Conservation (phyloP, 2,888 invertebrate genomes). For the Timema cristinae region DNA sequence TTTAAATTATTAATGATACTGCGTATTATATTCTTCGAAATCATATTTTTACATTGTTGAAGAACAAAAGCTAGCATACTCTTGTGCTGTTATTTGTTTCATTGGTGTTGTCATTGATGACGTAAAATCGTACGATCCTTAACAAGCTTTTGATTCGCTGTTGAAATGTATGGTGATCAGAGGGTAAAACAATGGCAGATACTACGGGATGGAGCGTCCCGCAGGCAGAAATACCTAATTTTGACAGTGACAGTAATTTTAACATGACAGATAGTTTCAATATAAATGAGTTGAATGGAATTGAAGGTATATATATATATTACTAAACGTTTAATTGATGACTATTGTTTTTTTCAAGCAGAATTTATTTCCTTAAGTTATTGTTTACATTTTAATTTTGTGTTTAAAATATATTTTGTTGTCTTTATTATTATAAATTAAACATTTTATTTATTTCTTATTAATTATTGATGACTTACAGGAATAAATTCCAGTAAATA, state of each 20-base stretch:
- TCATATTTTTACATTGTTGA: too few relatives aligned
- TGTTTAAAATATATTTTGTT: background rate
- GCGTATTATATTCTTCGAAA: too few relatives aligned
- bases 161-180: slow-evolving; percentile 41
- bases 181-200: slow-evolving; percentile 41
- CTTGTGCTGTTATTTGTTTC: too few relatives aligned
- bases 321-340: slow-evolving; percentile 18
- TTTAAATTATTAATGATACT: too few relatives aligned
- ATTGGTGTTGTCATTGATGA: slow-evolving; percentile 38
- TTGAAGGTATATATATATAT: slow-evolving; percentile 56
- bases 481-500: background rate
- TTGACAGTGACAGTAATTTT: slow-evolving; percentile 47
- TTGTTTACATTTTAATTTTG: slow-evolving; percentile 7
- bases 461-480: background rate
- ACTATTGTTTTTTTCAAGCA: background rate
- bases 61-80: too few relatives aligned
- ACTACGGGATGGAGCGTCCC: slow-evolving; percentile 37
- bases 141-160: slow-evolving; percentile 54
- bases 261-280: slow-evolving; percentile 56
- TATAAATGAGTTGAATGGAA: slow-evolving; percentile 62
- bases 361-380: slow-evolving; percentile 8
- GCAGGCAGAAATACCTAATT: slow-evolving; percentile 43
- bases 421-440: background rate
- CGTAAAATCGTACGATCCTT: slow-evolving; percentile 60
- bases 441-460: background rate